Evolutionary conservation across 1,140 invertebrate genomes (phyloP).

Genomic region (Ephestia elutella): DNA sequence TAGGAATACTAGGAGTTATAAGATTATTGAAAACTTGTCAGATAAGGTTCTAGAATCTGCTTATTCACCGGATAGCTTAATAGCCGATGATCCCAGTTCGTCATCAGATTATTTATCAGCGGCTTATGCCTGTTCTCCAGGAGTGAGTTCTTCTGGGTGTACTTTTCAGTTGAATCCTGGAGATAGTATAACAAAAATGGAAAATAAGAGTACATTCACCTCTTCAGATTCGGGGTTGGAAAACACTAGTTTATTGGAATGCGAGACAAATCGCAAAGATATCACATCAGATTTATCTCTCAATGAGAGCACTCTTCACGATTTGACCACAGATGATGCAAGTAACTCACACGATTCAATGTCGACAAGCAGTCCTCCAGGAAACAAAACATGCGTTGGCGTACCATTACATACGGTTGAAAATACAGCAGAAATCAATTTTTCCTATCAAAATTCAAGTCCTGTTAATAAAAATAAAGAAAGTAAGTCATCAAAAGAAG

Average conservation of each 20-base stretch:
- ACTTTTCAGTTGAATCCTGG: constrained; percentile 50
- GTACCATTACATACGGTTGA: not conserved
- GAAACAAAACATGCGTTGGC: not conserved
- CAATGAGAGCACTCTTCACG: constrained; percentile 52
- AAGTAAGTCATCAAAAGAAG: constrained; percentile 76
- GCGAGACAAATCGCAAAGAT: constrained; percentile 57
- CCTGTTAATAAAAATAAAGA: constrained; percentile 24
- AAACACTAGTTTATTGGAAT: constrained; percentile 57
- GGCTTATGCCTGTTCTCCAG: constrained; percentile 51
- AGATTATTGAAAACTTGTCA: constrained; percentile 18
- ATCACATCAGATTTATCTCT: constrained; percentile 56
- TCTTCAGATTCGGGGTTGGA: constrained; percentile 63
- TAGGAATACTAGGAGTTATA: constrained; percentile 18
- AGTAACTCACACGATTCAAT: constrained; percentile 31
- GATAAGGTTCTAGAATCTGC: constrained; percentile 35
- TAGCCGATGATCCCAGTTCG: constrained; percentile 61
- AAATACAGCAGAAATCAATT: constrained; percentile 14
- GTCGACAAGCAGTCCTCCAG: constrained; percentile 19
- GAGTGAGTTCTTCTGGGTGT: constrained; percentile 32
- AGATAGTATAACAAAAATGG: constrained; percentile 52
- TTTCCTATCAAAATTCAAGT: constrained; percentile 7
- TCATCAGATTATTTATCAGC: constrained; percentile 67
- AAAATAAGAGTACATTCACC: constrained; percentile 55
- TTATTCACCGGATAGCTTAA: constrained; percentile 62
- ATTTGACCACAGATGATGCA: constrained; percentile 42